Evolutionary conservation across 2,113 vertebrate species (phyloP).

Genomic region (Limnothrissa miodon): DNA sequence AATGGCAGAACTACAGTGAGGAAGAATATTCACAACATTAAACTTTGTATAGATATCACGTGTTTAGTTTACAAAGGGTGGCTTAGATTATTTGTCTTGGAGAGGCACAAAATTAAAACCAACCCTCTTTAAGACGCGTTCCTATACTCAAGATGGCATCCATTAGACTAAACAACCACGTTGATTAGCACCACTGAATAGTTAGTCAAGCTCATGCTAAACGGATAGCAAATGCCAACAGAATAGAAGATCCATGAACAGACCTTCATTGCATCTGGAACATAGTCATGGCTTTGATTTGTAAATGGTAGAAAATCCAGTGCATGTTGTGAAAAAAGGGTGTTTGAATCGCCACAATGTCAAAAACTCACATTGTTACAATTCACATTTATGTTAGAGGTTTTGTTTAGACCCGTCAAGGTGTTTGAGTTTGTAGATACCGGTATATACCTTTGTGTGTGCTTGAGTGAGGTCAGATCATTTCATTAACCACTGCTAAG

Average conservation of each 20-base stretch:
- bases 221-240: not conserved
- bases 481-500: not conserved
- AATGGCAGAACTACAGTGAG: not conserved
- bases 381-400: not conserved
- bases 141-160: not conserved
- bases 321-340: not conserved
- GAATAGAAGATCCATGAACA: not conserved
- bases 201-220: not conserved
- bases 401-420: not conserved
- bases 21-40: not conserved
- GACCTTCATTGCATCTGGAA: not conserved
- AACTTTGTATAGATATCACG: not conserved
- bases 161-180: not conserved
- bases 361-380: not conserved
- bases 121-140: not conserved
- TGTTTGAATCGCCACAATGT: not conserved
- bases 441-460: not conserved
- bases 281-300: not conserved
- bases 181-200: not conserved
- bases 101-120: not conserved
- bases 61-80: not conserved
- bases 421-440: not conserved
- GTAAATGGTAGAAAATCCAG: not conserved
- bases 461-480: not conserved
- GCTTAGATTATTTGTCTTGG: not conserved